phyloP scores from a whole-genome alignment of 1,140 invertebrate genomes.

The Pissodes strobi region DNA sequence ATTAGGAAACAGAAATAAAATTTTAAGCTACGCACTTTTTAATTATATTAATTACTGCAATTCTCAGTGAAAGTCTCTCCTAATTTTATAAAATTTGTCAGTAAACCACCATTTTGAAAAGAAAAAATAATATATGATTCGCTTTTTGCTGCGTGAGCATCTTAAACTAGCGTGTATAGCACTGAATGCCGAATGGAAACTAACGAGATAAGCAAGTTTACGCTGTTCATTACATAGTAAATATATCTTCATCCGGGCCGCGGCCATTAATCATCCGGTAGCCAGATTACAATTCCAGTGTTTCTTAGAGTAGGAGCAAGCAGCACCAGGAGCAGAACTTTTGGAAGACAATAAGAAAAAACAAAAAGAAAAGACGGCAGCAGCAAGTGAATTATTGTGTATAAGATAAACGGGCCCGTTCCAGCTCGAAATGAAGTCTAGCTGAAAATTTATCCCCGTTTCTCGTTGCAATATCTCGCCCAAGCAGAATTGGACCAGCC shows the following conservation, averaged over 20 bases:
- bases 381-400: conserved; percentile 55
- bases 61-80: no score
- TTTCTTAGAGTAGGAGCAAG: conserved; percentile 43
- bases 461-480: conserved; percentile 56
- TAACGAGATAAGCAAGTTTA: conserved; percentile 23
- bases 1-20: no score
- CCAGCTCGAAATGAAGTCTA: conserved; percentile 57
- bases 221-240: conserved; percentile 23
- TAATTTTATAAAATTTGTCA: no score
- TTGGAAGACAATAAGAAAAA: conserved; percentile 55
- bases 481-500: conserved; percentile 54
- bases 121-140: no score
- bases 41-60: no score
- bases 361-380: conserved; percentile 54
- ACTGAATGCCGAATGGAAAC: no score
- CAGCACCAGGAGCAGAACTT: conserved; percentile 44
- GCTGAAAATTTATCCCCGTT: conserved; percentile 51
- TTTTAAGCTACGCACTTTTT: no score
- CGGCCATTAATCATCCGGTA: conserved; percentile 51
- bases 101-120: no score
- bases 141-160: no score
- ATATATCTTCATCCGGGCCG: conserved; percentile 21
- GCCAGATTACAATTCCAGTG: conserved; percentile 54
- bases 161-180: no score
- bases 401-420: conserved; percentile 57